Base-by-base conservation (phyloP, 1,140 invertebrate species). In the Drosophila nasuta region DNA sequence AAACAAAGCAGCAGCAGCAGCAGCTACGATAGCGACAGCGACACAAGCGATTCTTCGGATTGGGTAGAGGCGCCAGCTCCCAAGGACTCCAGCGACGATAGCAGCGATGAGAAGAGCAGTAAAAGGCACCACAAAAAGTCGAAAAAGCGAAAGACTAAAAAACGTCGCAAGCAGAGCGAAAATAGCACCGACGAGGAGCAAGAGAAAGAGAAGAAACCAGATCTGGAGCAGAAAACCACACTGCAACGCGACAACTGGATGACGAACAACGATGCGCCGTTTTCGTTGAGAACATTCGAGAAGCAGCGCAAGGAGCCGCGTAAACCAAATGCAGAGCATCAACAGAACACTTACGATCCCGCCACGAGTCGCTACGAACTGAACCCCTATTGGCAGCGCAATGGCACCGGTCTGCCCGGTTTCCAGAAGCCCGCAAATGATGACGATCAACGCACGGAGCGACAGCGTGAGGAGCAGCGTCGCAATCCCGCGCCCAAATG, bases 331-430 rank as follows among this genome's bases (percentile, higher is more conserved):
- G 81, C 91, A 79, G 94, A 62, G 38, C 94, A 95, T 79, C 92
- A 94, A 73, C 93, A 94, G 57, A 94, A 94, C 72, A 93, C 93
- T 11, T 95, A 95, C 79, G 94, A 97, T 94, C 96, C 96, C 43
- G 95, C 96, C 2, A 96, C 95, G 73, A 96, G 95, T 87, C 92
- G 87, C 2, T 93, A 95, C 82, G 98, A 99, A 93, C 93, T 98
- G 51, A 99, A 99, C 94, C 97, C 97, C 1, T 97, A 98, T 92
- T 98, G 97, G 97, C 97, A 97, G 94, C 94, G 96, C 93, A 97
- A 96, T 65, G 97, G 97, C 8, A 95, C 94, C 51, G 97, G 97
- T 11, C 91, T 98, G 60, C 97, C 93, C 4, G 90, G 93, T 77
- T 96, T 95, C 74, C 92, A 92, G 77, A 94, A 93, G 83, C 94